Evolutionary conservation across 2,888 invertebrate genomes (phyloP).

Genomic region (Cataglyphis altisquamis): DNA sequence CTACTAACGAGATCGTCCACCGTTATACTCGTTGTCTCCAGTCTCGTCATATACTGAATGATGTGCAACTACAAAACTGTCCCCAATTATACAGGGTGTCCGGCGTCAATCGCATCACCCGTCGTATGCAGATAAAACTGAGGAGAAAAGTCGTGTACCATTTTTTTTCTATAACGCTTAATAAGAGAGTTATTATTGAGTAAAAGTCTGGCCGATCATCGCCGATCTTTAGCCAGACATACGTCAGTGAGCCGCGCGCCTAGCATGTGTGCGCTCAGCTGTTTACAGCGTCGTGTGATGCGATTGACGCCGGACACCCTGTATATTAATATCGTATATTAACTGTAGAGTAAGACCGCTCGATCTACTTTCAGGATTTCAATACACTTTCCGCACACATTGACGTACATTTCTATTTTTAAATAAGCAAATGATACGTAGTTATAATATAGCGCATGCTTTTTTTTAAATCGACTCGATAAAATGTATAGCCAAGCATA

Average conservation of each 20-base stretch:
- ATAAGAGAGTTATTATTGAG: too few species aligned
- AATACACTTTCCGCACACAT: not conserved
- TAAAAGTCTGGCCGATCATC: too few species aligned
- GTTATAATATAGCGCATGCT: not conserved
- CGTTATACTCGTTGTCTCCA: conserved; percentile 51
- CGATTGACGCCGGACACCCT: too few species aligned
- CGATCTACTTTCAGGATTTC: not conserved
- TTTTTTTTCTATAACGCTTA: too few species aligned
- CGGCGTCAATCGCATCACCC: too few species aligned
- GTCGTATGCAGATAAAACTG: too few species aligned
- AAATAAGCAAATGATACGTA: not conserved
- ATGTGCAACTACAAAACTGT: conserved; percentile 28
- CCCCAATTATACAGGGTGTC: not conserved
- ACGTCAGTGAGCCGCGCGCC: too few species aligned
- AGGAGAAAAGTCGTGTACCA: too few species aligned
- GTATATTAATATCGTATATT: not conserved
- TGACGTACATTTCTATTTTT: not conserved
- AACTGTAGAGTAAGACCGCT: not conserved
- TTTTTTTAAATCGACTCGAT: conserved; percentile 25
- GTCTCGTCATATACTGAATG: conserved; percentile 38
- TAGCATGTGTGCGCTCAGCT: too few species aligned
- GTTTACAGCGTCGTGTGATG: too few species aligned
- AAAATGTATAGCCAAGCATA: conserved; percentile 16
- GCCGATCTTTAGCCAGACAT: too few species aligned
- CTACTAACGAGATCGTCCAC: conserved; percentile 55